Conservation (phyloP, 2,888 invertebrate species). For the Anthoptus insignis region DNA sequence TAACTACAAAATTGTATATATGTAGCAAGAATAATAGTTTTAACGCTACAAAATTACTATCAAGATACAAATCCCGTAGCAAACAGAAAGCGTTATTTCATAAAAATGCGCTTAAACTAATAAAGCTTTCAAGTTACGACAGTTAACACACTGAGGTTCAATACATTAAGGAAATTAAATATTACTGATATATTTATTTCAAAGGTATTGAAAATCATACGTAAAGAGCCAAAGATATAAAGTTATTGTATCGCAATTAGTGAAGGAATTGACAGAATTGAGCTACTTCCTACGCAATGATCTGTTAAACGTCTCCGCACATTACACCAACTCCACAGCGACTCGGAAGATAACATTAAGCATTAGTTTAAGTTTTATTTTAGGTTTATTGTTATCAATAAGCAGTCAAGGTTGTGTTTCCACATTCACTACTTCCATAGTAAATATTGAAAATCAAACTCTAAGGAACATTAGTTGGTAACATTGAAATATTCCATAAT, state of each 20-base stretch:
- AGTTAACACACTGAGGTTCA: constrained; percentile 67
- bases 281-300: constrained; percentile 22
- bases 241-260: neutral
- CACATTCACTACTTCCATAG: too few relatives aligned
- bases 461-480: too few relatives aligned
- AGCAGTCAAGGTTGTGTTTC: too few relatives aligned
- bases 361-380: too few relatives aligned
- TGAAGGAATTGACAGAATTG: constrained; percentile 30
- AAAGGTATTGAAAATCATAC: too few relatives aligned
- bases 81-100: constrained; percentile 20
- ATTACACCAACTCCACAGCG: too few relatives aligned
- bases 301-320: neutral
- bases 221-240: neutral
- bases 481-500: too few relatives aligned
- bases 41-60: too few relatives aligned
- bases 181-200: too few relatives aligned
- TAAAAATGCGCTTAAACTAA: constrained; percentile 65
- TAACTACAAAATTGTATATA: neutral
- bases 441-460: too few relatives aligned
- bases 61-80: constrained; percentile 6
- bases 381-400: too few relatives aligned
- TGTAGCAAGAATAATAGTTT: constrained; percentile 16
- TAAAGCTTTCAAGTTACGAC: constrained; percentile 80
- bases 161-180: constrained; percentile 1
- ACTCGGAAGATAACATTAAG: too few relatives aligned